Percentiles rank a stretch among this genome's conserved stretches.
phyloP scores from a whole-genome alignment of 2,797 vertebrate genomes.

The Paramormyrops hopkinsi region DNA sequence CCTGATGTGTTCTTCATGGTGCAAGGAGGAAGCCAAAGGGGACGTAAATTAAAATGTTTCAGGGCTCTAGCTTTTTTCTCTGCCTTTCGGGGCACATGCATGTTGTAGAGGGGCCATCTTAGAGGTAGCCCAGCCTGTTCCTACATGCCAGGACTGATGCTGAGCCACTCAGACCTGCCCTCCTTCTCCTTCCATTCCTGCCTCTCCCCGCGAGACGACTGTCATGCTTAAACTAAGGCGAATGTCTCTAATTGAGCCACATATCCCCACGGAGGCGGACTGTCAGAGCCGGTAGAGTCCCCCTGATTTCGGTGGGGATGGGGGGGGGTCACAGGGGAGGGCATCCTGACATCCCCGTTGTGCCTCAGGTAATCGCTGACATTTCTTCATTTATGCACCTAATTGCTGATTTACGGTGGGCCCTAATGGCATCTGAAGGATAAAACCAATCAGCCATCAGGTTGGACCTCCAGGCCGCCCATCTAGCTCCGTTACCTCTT shows the following conservation, averaged over 20 bases:
- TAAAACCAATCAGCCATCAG: slow-evolving; percentile 45
- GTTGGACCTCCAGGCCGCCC: slow-evolving; percentile 54
- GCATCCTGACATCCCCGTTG: slow-evolving; percentile 36
- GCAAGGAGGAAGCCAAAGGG: neutral
- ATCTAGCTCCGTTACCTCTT: slow-evolving; percentile 29
- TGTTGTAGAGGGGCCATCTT: neutral
- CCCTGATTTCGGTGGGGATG: slow-evolving; percentile 20
- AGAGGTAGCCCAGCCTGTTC: too few relatives aligned
- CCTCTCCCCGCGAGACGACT: slow-evolving; percentile 27
- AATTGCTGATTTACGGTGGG: slow-evolving; percentile 59
- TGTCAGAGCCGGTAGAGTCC: slow-evolving; percentile 39
- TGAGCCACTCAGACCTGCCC: neutral
- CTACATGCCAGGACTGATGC: neutral
- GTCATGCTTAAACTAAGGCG: slow-evolving; percentile 48
- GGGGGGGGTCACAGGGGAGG: slow-evolving; percentile 19
- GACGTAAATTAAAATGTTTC: neutral
- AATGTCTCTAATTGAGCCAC: slow-evolving; percentile 49
- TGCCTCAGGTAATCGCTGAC: slow-evolving; percentile 53
- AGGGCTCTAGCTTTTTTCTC: slow-evolving; percentile 21
- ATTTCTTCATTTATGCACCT: slow-evolving; percentile 55
- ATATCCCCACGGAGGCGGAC: slow-evolving; percentile 34
- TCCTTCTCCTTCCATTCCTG: slow-evolving; percentile 17
- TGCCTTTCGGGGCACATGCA: neutral
- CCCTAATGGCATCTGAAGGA: slow-evolving; percentile 51
- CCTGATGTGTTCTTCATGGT: neutral